These are phyloP conservation scores for Hydra vulgaris DNA, from an alignment of 30 jellyfish, hydroid and myxozoan species.

Conservation along the genomic window DNA sequence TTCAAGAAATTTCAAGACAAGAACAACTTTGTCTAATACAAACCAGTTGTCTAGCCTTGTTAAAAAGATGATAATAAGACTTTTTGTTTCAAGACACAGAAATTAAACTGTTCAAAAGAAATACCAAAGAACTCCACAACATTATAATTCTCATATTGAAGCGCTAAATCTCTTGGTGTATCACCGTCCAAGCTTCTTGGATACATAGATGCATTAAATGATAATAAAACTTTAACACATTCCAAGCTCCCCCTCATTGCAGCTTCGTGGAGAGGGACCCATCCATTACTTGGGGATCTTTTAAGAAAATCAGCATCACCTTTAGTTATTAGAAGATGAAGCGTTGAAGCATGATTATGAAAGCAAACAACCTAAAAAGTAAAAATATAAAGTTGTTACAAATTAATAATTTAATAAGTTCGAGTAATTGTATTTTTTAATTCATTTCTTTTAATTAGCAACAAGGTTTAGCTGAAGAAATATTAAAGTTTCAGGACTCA, in stretches of 20 bases:
- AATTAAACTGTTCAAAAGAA: neutral
- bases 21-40: too few species aligned
- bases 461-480: too few species aligned
- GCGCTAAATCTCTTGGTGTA: conserved; percentile 83
- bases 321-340: conserved; percentile 42
- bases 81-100: conserved; percentile 4
- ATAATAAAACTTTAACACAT: conserved; percentile 51
- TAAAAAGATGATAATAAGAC: too few species aligned
- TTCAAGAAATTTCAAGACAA: too few species aligned
- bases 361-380: conserved; percentile 55
- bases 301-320: conserved; percentile 83
- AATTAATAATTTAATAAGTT: too few species aligned
- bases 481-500: too few species aligned
- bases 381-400: too few species aligned
- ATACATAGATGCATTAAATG: conserved; percentile 80
- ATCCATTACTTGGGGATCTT: conserved; percentile 52
- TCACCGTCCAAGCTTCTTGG: conserved; percentile 85
- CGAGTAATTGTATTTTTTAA: too few species aligned
- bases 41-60: too few species aligned
- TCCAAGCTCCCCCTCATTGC: conserved; percentile 61
- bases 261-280: conserved; percentile 93
- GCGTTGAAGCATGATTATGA: conserved; percentile 54
- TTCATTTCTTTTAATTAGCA: too few species aligned
- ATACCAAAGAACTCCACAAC: conserved; percentile 71
- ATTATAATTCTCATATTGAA: conserved; percentile 50